Percentiles rank a stretch among this genome's conserved stretches.
phyloP scores from a whole-genome alignment of 2,888 invertebrate species.

The Podotricha telesiphe region DNA sequence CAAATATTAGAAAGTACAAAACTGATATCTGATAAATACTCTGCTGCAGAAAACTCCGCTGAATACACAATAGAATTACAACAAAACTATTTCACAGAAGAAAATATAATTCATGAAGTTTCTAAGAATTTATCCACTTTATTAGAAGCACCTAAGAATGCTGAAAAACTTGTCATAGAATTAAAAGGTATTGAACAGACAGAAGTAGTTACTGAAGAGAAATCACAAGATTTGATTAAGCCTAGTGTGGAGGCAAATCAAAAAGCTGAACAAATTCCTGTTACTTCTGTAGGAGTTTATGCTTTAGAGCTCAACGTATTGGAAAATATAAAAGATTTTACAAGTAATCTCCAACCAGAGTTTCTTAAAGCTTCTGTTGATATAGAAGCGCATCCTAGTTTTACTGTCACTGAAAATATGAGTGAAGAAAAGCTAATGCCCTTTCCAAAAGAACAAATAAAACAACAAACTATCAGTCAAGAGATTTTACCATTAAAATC shows the following conservation, averaged over 20 bases:
- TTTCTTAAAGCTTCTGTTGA: constrained; percentile 55
- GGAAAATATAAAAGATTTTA: constrained; percentile 57
- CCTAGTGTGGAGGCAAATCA: constrained; percentile 48
- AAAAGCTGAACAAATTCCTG: constrained; percentile 57
- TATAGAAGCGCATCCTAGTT: constrained; percentile 61
- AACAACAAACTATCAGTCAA: constrained; percentile 66
- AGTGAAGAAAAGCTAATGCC: constrained; percentile 72
- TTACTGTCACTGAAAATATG: constrained; percentile 59
- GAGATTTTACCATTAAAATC: constrained; percentile 60
- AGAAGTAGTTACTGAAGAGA: constrained; percentile 57
- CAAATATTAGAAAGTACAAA: constrained; percentile 58
- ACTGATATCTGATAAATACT: constrained; percentile 48
- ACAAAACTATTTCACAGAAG: constrained; percentile 61
- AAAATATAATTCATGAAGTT: constrained; percentile 57
- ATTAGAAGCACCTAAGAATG: constrained; percentile 49
- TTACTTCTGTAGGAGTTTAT: constrained; percentile 57
- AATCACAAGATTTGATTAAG: constrained; percentile 49
- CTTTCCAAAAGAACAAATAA: constrained; percentile 63
- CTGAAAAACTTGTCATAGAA: constrained; percentile 55
- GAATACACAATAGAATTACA: constrained; percentile 56
- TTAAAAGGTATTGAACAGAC: constrained; percentile 60
- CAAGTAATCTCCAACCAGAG: constrained; percentile 49
- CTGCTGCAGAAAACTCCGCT: constrained; percentile 49
- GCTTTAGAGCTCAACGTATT: constrained; percentile 54
- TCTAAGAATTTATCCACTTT: constrained; percentile 49